Conservation (phyloP, 2,888 invertebrate species). For the Micropterix aruncella region DNA sequence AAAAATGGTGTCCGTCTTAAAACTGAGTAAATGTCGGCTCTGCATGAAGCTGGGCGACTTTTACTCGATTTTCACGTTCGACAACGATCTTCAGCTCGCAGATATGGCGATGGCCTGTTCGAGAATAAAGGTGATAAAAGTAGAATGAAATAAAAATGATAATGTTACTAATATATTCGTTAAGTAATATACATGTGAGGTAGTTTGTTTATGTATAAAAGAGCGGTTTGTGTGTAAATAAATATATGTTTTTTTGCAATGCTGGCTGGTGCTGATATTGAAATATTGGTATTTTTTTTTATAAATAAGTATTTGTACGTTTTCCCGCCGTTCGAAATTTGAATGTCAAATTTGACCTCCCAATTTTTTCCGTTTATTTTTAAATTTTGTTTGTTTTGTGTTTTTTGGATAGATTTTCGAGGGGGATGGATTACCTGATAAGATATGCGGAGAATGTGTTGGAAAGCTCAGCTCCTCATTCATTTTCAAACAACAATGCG, state of each 20-base stretch:
- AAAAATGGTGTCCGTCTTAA: constrained; percentile 15
- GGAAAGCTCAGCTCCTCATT: constrained; percentile 36
- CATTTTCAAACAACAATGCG: constrained; percentile 38
- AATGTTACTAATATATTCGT: too few relatives aligned
- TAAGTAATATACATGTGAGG: too few relatives aligned
- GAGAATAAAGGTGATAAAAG: constrained; percentile 32
- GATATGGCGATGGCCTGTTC: constrained; percentile 40
- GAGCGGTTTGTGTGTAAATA: too few relatives aligned
- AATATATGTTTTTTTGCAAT: too few relatives aligned
- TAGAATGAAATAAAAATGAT: too few relatives aligned
- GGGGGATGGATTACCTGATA: constrained; percentile 36
- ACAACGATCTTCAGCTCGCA: constrained; percentile 32
- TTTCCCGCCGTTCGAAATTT: too few relatives aligned
- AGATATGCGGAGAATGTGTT: constrained; percentile 34
- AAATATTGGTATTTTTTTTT: too few relatives aligned
- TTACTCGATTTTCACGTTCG: constrained; percentile 36
- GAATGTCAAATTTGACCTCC: neutral
- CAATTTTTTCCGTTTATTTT: neutral
- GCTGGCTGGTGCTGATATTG: too few relatives aligned
- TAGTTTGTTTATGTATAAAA: too few relatives aligned
- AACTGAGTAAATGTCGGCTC: constrained; percentile 38
- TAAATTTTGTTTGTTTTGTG: neutral
- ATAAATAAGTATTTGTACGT: too few relatives aligned
- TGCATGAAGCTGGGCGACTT: constrained; percentile 39
- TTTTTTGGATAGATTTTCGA: constrained; percentile 25